Evolutionary conservation across 2,797 vertebrate genomes (phyloP), one percentile per base, ranked within the genome.

Genomic region (Macrochelys suwanniensis): DNA sequence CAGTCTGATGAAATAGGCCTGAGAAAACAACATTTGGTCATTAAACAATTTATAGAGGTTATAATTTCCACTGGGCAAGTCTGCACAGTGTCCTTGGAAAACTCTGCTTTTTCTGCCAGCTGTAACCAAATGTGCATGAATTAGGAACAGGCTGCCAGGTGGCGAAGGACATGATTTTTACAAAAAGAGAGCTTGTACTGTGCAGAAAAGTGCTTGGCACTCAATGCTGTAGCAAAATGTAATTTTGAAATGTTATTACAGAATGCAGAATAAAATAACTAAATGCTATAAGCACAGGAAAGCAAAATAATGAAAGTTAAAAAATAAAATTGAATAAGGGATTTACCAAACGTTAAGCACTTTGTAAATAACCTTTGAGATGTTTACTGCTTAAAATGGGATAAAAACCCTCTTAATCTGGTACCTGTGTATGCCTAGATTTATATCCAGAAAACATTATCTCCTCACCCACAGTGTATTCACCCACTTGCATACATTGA

Each of bases 1-100:
- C 49, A 95, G 97, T 96, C 87, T 97, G 98, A 98, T 97, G 97
- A 97, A 97, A 83, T 12, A 71, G 49, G 76, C 79, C 89, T 80
- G 71, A 95, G 88, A 96, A 97, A 97, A 97, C 59, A 95, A 88
- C 97, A 95, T 81, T 56, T 93, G 84, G 90, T 94, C 74, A 87
- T 8, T 1, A 89, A 88, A 95, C 33, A 71, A 76, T 88, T 96
- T 91, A 87, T 76, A 91, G 82, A 88, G 47, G 51, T 95, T 96
- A 87, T 89, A 82, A 95, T 96, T 97, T 98, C 89, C 89, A 96
- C 51, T 61, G 92, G 87, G 89, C 81, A 94, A 90, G 6, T 84
- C 80, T 95, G 82, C 68, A 74, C 65, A 87, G 17, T 89, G 91
- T 92, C 93, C 85, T 97, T 95, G 80, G 91, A 94, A 96, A 97